These are phyloP conservation scores for Argyresthia albistria DNA, from an alignment of 2,888 invertebrate genomes.

Conservation along the genomic window DNA sequence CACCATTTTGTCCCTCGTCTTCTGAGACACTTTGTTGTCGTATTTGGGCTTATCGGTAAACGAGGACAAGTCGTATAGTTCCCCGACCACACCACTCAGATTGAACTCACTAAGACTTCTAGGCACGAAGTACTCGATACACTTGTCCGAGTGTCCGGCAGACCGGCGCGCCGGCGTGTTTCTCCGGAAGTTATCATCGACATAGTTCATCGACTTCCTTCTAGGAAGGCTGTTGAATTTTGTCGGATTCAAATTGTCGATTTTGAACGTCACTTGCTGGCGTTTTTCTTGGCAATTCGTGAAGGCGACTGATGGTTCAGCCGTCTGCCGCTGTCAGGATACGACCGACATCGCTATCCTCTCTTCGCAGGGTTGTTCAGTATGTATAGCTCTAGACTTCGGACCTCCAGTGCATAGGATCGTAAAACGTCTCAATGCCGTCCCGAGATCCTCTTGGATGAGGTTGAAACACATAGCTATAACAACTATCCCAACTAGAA, in stretches of 20 bases:
- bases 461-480: conserved; percentile 91
- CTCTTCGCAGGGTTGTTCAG: conserved; percentile 59
- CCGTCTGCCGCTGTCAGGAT: conserved; percentile 68
- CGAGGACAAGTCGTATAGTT: conserved; percentile 24
- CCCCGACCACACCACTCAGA: conserved; percentile 73
- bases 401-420: conserved; percentile 33
- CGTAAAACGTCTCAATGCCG: conserved; percentile 24
- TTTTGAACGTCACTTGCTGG: conserved; percentile 43
- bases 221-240: conserved; percentile 72
- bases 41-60: conserved; percentile 17
- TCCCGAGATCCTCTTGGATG: conserved; percentile 82
- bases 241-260: conserved; percentile 44
- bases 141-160: conserved; percentile 73
- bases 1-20: conserved; percentile 79
- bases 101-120: conserved; percentile 89
- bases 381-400: conserved; percentile 26
- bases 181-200: conserved; percentile 72
- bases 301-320: conserved; percentile 37
- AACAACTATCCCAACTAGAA: conserved; percentile 87
- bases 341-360: conserved; percentile 63
- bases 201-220: conserved; percentile 40
- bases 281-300: conserved; percentile 26
- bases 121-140: conserved; percentile 88
- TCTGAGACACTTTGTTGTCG: conserved; percentile 18
- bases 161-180: conserved; percentile 77